Conservation (phyloP, 2,113 vertebrate species). For the Odocoileus virginianus region DNA sequence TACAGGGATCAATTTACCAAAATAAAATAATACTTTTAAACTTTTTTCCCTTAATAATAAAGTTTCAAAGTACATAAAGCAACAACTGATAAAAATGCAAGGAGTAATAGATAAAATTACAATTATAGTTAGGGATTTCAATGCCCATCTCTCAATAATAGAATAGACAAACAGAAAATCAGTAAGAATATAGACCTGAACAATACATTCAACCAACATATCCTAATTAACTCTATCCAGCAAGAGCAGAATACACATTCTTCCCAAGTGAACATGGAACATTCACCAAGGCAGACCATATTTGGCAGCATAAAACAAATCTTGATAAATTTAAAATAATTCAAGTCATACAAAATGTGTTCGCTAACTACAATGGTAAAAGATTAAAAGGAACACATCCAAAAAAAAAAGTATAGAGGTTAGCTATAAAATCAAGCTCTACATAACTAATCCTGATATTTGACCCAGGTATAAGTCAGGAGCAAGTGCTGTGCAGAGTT, state of each 20-base stretch:
- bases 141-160: background rate
- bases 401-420: background rate
- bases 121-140: background rate
- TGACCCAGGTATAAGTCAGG: background rate
- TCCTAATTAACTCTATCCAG: background rate
- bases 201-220: background rate
- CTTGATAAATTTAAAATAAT: background rate
- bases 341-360: background rate
- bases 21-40: background rate
- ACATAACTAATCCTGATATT: background rate
- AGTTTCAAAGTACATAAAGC: background rate
- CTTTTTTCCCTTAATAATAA: background rate
- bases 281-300: background rate
- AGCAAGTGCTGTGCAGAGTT: background rate
- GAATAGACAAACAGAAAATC: background rate
- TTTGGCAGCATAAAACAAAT: background rate
- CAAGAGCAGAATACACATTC: background rate
- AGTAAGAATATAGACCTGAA: background rate
- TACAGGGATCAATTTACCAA: background rate
- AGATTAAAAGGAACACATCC: background rate
- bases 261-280: background rate
- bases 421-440: background rate
- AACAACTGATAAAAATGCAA: background rate
- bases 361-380: background rate
- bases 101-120: background rate